These are phyloP conservation scores for Cryptoprocta ferox DNA, from an alignment of 2,797 vertebrate genomes.

Conservation along the genomic window DNA sequence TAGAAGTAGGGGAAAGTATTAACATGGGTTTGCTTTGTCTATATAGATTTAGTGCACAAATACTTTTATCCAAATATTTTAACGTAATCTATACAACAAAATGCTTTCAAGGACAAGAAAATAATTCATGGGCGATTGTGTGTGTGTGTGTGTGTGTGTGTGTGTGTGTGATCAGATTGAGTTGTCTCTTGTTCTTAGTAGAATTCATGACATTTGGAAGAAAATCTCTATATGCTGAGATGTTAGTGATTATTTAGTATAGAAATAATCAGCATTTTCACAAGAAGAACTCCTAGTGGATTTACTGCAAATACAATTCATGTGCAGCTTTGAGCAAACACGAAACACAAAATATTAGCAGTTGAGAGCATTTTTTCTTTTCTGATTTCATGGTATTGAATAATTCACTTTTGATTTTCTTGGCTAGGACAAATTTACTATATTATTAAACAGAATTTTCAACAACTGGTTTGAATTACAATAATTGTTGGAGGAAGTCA, in stretches of 20 bases:
- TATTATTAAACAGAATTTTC: neutral
- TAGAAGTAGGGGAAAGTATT: neutral
- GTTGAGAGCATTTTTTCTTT: neutral
- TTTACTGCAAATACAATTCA: neutral
- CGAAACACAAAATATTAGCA: neutral
- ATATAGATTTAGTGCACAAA: neutral
- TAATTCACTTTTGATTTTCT: neutral
- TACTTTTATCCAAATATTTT: neutral
- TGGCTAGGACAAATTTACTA: neutral
- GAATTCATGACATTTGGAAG: neutral
- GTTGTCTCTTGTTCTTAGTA: neutral
- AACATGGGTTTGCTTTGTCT: neutral
- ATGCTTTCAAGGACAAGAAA: neutral
- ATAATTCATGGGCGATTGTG: neutral
- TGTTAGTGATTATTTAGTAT: neutral
- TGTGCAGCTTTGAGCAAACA: neutral
- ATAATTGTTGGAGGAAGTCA: neutral
- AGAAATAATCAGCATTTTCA: neutral
- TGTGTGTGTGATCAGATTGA: neutral
- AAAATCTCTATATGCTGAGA: neutral
- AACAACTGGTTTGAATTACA: neutral
- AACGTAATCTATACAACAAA: neutral
- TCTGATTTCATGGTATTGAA: neutral
- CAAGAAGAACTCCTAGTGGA: neutral
- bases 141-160: neutral